These are phyloP conservation scores for Pangasius krempfi DNA, from an alignment of 2,797 vertebrate genomes.

Conservation along the genomic window DNA sequence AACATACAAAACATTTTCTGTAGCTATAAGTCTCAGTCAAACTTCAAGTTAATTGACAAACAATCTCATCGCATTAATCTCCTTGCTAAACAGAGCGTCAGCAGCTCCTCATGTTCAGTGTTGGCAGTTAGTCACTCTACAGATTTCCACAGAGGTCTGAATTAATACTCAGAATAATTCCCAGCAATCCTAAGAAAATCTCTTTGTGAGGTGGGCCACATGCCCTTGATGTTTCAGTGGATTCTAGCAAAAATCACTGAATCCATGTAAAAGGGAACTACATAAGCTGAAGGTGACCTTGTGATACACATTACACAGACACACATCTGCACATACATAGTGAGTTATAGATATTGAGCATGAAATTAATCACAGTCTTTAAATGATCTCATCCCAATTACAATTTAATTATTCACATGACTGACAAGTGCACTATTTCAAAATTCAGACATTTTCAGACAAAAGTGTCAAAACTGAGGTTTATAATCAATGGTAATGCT, in stretches of 20 bases:
- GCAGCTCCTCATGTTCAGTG: constrained; percentile 51
- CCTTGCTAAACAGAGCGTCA: constrained; percentile 51
- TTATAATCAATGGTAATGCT: neutral
- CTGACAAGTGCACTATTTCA: neutral
- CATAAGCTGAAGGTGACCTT: constrained; percentile 28
- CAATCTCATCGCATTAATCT: constrained; percentile 46
- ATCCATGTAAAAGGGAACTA: neutral
- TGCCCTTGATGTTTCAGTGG: constrained; percentile 34
- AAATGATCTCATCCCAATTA: neutral
- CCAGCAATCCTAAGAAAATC: constrained; percentile 56
- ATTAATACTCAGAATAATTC: constrained; percentile 57
- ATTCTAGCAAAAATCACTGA: constrained; percentile 29
- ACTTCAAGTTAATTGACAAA: constrained; percentile 49
- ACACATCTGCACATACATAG: constrained; percentile 8
- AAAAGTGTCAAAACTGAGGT: neutral
- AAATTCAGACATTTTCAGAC: neutral
- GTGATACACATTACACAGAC: neutral
- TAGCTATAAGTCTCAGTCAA: constrained; percentile 46
- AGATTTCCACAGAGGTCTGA: constrained; percentile 18
- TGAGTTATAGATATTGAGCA: neutral
- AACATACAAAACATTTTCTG: constrained; percentile 26
- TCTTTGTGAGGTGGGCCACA: constrained; percentile 44
- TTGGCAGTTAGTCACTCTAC: constrained; percentile 10
- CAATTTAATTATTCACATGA: neutral
- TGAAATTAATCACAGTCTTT: neutral